phyloP scores from a whole-genome alignment of 2,888 invertebrate genomes.

The Pseudoips prasinana region DNA sequence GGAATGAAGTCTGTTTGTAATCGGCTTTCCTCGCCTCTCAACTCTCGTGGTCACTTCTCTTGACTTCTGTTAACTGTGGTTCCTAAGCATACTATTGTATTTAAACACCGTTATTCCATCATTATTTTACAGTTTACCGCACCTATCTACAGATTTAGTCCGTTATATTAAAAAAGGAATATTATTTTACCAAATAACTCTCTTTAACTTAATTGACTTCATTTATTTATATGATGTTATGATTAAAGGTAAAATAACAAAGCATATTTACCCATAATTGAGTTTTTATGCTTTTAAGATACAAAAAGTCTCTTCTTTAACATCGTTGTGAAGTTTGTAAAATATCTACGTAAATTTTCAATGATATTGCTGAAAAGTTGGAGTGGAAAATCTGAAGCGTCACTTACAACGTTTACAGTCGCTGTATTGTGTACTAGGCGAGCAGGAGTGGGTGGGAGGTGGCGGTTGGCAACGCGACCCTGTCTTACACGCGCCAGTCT shows the following conservation, averaged over 20 bases:
- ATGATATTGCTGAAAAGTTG: background rate
- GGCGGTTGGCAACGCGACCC: constrained; percentile 39
- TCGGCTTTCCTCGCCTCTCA: constrained; percentile 62
- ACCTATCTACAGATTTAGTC: too few relatives aligned
- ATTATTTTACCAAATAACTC: too few relatives aligned
- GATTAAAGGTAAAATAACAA: background rate
- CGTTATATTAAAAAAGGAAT: too few relatives aligned
- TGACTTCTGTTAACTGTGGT: constrained; percentile 21
- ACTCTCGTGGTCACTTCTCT: constrained; percentile 35
- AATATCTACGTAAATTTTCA: too few relatives aligned
- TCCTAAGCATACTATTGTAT: constrained; percentile 3
- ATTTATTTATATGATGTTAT: too few relatives aligned
- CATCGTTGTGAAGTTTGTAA: too few relatives aligned
- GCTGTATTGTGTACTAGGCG: constrained; percentile 56
- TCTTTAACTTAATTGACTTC: too few relatives aligned
- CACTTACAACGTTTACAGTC: constrained; percentile 45
- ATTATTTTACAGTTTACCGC: too few relatives aligned
- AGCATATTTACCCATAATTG: constrained; percentile 9
- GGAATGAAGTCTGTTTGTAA: constrained; percentile 60
- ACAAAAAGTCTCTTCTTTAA: constrained; percentile 1
- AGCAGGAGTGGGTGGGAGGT: constrained; percentile 41
- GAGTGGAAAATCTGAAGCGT: constrained; percentile 2
- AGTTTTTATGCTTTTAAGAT: constrained; percentile 19
- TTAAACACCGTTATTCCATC: too few relatives aligned
- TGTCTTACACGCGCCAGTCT: constrained; percentile 61